Base-by-base conservation (phyloP, 2,888 invertebrate genomes). In the Torymus tubicola region DNA sequence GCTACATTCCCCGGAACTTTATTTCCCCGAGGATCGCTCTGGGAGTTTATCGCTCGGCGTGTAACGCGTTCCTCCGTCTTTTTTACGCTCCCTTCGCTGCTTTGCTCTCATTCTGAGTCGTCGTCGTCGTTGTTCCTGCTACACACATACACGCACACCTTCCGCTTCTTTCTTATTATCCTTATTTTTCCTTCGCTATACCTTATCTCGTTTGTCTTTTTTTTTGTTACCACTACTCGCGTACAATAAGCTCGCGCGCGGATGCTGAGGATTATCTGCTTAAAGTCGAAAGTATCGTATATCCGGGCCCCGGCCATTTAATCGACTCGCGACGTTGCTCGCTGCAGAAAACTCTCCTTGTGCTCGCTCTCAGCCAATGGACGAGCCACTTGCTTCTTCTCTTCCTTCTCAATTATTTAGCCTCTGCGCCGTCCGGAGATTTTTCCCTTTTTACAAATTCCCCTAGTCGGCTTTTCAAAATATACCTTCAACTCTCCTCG, bases 11-110 rank as follows among this genome's bases (percentile, higher is more conserved):
- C 83, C 82, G 83, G 83, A 87, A 87, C 87, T 88, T 88, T 88
- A 88, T 88, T 88, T 88, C 87, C 87, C 87, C 84, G 84, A 87
- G 88, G 87, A 88, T 86, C 86, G 85, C 87, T 88, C 85, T 81
- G 75, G 68, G 85, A 87, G 87, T 88, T 88, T 88, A 87, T 87
- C 87, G 86, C 85, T 85, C 83, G 84, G 81, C 85, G 83, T 86
- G 74, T 75, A 84, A 84, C 85, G 83, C 11, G 31, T 80, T 72
- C 65, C 78, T 14, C 78, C 75, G 80, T 81, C 83, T 81, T 76
- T 78, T 81, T 78, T 60, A 60, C 67, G 18, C 52, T 64, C 61
- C 68, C 21, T 18, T 21, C 55, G 50, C 42, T 60, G 13, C 12
- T 42, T 53, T 21, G 60, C 61, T 68, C 79, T 68, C 63, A 42